Percentiles rank a stretch among this genome's conserved stretches.
These are phyloP conservation scores for Eurosta solidaginis DNA, from an alignment of 1,140 invertebrate genomes.

Conservation along the genomic window DNA sequence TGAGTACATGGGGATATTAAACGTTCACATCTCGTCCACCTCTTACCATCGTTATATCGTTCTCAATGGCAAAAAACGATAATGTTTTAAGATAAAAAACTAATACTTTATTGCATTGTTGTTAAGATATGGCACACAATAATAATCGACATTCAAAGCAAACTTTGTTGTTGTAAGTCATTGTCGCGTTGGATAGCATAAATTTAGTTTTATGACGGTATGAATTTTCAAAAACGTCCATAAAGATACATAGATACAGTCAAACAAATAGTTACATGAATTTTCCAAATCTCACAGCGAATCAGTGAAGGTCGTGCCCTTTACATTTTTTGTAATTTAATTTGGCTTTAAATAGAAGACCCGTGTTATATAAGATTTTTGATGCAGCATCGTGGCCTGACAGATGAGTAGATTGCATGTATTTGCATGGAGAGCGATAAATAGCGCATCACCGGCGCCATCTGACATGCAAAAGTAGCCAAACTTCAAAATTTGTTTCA, in stretches of 20 bases:
- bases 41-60: not conserved
- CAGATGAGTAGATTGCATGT: too few species aligned
- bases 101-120: constrained; percentile 21
- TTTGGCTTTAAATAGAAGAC: too few species aligned
- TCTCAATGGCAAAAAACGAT: not conserved
- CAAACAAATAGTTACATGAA: not conserved
- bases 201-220: constrained; percentile 23
- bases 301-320: too few species aligned
- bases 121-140: constrained; percentile 2
- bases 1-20: not conserved
- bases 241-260: not conserved
- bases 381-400: too few species aligned
- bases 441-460: too few species aligned
- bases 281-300: too few species aligned
- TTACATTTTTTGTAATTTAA: too few species aligned
- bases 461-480: too few species aligned
- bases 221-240: not conserved
- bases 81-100: constrained; percentile 17
- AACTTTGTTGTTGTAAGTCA: constrained; percentile 8
- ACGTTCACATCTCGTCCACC: not conserved
- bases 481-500: too few species aligned
- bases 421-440: too few species aligned
- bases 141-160: constrained; percentile 11
- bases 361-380: too few species aligned
- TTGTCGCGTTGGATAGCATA: constrained; percentile 11